Evolutionary conservation across 2,797 vertebrate species (phyloP), one percentile per base, ranked within the genome.

Genomic region (Malacoctenus gilli): DNA sequence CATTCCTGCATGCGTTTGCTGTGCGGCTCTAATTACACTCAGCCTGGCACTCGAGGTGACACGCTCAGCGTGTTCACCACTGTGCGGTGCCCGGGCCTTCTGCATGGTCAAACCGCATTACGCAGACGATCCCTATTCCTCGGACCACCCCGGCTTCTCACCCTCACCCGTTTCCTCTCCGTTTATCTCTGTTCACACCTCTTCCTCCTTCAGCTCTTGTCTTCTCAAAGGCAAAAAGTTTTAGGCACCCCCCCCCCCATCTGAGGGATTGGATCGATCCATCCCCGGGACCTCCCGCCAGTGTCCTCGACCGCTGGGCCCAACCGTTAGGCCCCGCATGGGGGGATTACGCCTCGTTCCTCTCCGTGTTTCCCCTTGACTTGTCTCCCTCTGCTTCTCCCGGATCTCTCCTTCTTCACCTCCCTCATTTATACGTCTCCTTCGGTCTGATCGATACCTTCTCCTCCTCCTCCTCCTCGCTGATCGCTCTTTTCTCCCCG

Each of bases 181-280:
- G 44, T 56, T 36, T 14, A 5, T 3, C 10, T 31, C 61, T n/a
- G n/a, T n/a, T n/a, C n/a, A 47, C 39, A 31, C 39, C 20, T 19
- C 10, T 37, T n/a, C 19, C 10, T 34, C 15, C 1, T 34, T 38
- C 13, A 0, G 8, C 13, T 13, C 3, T 43, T 28, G 9, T 76
- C 66, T 82, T 74, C 47, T 69, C 78, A 84, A 80, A 80, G 79
- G 59, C 78, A 14, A 65, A 72, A 84, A 82, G 36, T 82, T 86
- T 57, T n/a, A n/a, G n/a, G n/a, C n/a, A n/a, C n/a, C n/a, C n/a
- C 59, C 34, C 35, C 60, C 73, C 72, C 77, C 25, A 21, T 73
- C 72, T 72, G 78, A 76, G 67, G 58, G 57, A 43, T 55, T 72
- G 82, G 77, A 87, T 88, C 84, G 85, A 89, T 88, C 84, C 77